Percentiles rank a stretch among this genome's conserved stretches.
Evolutionary conservation across 2,113 vertebrate genomes (phyloP).

Genomic region (Noturus placidus): DNA sequence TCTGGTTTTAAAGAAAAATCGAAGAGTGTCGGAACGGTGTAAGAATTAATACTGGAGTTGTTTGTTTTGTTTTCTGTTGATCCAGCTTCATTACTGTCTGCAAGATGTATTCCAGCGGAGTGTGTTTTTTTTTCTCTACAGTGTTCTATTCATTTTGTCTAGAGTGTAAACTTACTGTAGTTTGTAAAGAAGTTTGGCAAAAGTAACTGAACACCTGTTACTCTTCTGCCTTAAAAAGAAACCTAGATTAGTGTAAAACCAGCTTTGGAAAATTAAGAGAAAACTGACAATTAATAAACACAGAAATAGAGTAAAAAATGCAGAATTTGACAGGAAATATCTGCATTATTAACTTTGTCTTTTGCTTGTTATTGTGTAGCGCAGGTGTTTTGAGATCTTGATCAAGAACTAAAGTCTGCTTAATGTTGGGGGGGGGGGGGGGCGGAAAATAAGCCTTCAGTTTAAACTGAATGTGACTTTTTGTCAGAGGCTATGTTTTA

Average conservation of each 20-base stretch:
- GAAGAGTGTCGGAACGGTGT: not conserved
- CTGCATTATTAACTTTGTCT: not conserved
- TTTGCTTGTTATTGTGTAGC: not conserved
- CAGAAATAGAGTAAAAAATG: not conserved
- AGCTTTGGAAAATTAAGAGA: constrained; percentile 1
- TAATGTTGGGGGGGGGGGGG: not conserved
- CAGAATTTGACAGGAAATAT: not conserved
- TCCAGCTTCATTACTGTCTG: not conserved
- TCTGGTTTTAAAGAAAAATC: not conserved
- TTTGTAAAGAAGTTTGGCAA: not conserved
- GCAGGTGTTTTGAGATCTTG: not conserved
- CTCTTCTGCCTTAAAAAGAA: not conserved
- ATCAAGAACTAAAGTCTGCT: constrained; percentile 16
- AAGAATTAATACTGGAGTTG: not conserved
- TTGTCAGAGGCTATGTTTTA: not conserved
- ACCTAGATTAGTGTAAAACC: not conserved
- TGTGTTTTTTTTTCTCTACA: too few relatives aligned
- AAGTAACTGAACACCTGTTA: not conserved
- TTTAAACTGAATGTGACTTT: constrained; percentile 9
- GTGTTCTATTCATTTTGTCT: not conserved
- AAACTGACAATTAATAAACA: not conserved
- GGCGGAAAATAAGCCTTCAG: not conserved
- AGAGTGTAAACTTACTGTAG: not conserved
- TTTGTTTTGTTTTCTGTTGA: not conserved
- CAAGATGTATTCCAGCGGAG: not conserved